Base-by-base conservation (phyloP, 2,888 invertebrate species). In the Globia sparganii region DNA sequence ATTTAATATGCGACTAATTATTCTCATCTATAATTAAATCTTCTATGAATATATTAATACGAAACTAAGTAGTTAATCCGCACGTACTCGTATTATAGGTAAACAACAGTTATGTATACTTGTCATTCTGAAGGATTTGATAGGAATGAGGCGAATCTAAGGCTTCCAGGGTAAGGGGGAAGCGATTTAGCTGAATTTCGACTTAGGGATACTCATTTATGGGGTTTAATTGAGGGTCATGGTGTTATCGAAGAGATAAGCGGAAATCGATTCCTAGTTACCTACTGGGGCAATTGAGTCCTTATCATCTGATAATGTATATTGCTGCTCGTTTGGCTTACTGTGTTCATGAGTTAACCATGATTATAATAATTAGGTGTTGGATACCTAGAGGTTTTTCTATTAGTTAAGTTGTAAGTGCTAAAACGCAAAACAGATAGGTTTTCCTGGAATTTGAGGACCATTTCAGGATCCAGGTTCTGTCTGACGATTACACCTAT, bases 141-240 rank as follows among this genome's bases (percentile, higher is more conserved):
- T 66, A 73, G 62, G 37, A 67, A 67, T 58, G 31, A 62, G 61
- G 34, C 37, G 34, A 76, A 73, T 71, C 75, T 77, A 61, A 61
- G 58, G 74, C 68, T 71, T 61, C 56, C 59, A 43, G 43, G 49
- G 15, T 53, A 25, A 65, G 9, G n/a, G n/a, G 65, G 46, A 61
- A 69, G n/a, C 64, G 34, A 77, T 86, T 79, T 66, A 77, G 70
- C 43, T 77, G 66, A 64, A 75, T 70, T 53, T 53, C 58, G 46
- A 81, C 56, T 68, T 78, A 58, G 62, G 77, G 56, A 75, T 78
- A 87, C 73, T 78, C 77, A 74, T 84, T 80, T 13, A 71, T 64
- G 67, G 59, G 68, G 65, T 78, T 80, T 78, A 74, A 87, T 86
- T 84, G 62, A 31, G 64, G 80, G 72, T 74, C 78, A 77, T 77